Base-by-base conservation (phyloP, 2,797 vertebrate species). In the Myripristis jacobus region DNA sequence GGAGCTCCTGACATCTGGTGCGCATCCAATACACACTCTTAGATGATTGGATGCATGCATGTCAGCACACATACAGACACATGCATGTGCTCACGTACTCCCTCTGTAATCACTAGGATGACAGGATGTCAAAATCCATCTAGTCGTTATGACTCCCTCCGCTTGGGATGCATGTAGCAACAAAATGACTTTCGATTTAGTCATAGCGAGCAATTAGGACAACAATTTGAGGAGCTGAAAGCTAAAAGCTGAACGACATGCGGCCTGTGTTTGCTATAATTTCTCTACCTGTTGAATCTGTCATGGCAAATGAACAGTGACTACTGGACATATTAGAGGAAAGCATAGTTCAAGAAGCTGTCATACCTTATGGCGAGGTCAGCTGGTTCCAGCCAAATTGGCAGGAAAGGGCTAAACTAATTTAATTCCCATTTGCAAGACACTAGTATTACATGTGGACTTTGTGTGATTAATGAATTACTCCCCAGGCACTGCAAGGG, bases 401-500 rank as follows among this genome's bases (percentile, higher is more conserved):
- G 58, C 55, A n/a, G 57, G 63, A 61, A 2, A 47, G 6, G 3
- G 70, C 68, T 70, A 73, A 82, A 76, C 60, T 63, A 57, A 77
- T 18, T 63, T 36, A 61, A 75, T 58, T 65, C 66, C 50, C 56
- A 44, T 48, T 66, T 2, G 57, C 53, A 65, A 54, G 67, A 62
- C 64, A 73, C 24, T 22, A 50, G 46, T 43, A 51, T 50, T 72
- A 83, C 66, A 46, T 44, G 70, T 62, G 25, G 69, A 69, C 66
- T 71, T 78, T 19, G 27, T 81, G 62, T 67, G 70, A 77, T 77
- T 64, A 84, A 83, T 80, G 70, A 76, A 77, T 87, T 43, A 69
- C 73, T 79, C 69, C 67, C 64, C 25, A 36, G 66, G 44, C 58
- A 63, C 62, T 75, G 61, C 77, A 85, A 77, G 61, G 60, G 44